Percentiles rank a stretch among this genome's conserved stretches.
These are phyloP conservation scores for Gari tellinella DNA, from an alignment of 2,888 invertebrate species.

Conservation along the genomic window DNA sequence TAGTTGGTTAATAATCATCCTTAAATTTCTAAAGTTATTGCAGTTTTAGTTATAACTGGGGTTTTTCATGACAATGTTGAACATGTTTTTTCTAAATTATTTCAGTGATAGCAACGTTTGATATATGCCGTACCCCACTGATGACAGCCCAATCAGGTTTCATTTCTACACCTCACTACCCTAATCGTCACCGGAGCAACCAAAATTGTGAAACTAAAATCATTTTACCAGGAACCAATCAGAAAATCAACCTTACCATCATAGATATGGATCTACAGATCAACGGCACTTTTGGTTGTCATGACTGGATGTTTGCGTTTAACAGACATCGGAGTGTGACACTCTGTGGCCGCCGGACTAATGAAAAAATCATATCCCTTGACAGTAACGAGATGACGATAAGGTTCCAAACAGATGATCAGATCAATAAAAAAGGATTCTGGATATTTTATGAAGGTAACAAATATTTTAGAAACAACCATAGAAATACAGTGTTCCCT, in stretches of 20 bases:
- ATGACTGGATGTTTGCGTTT: constrained; percentile 76
- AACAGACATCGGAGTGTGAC: constrained; percentile 74
- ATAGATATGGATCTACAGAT: constrained; percentile 78
- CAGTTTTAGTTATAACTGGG: no score
- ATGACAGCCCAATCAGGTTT: constrained; percentile 74
- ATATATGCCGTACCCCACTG: constrained; percentile 70
- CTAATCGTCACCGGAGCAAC: constrained; percentile 70
- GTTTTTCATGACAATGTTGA: no score
- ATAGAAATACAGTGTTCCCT: no score
- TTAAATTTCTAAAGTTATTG: no score
- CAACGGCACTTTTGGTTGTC: constrained; percentile 70
- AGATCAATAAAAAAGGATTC: constrained; percentile 76
- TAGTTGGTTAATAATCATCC: no score
- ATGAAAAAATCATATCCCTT: constrained; percentile 68
- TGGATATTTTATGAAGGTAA: constrained; percentile 82
- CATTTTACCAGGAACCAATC: constrained; percentile 58
- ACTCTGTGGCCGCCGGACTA: constrained; percentile 75
- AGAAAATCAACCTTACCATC: constrained; percentile 75
- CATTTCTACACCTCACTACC: constrained; percentile 79
- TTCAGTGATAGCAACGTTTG: constrained; percentile 70
- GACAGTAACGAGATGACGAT: constrained; percentile 71
- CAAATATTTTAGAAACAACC: constrained; percentile 5
- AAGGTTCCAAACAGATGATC: constrained; percentile 61
- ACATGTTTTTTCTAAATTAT: constrained; percentile 26
- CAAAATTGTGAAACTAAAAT: constrained; percentile 70